Evolutionary conservation across 2,113 vertebrate genomes (phyloP), one percentile per base, ranked within the genome.

Genomic region (Cheilinus undulatus): DNA sequence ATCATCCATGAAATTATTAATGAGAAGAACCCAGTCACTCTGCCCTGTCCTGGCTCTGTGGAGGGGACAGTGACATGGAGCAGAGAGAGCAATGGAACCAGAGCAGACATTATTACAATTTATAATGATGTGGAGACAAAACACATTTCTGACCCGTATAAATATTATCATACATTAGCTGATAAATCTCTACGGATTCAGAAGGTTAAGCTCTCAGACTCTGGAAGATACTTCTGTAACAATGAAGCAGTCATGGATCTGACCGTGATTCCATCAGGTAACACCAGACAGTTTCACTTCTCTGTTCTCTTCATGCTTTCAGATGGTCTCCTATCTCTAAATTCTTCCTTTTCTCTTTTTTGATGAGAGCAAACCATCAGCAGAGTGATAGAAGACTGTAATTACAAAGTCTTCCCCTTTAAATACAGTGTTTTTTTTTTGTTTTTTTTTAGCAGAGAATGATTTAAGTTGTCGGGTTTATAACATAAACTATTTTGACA

Each of bases 121-220:
- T 2, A 0, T 45, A 19, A 8, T 27, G 20, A 30, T 0, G 0
- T 0, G 0, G 3, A 2, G 0, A 28, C 0, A 5, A 8, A 0
- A 78, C 17, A 15, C 68, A 50, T 53, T 5, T 0, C 2, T 0
- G 58, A 74, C 14, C 0, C n/a, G 6, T 0, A 0, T 1, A 64
- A 0, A 2, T 12, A 0, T 19, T 83, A 32, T 17, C 0, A 0
- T 68, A 9, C 34, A 50, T 0, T 0, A 1, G 0, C 1, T 12
- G 48, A 74, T 24, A 0, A 32, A 0, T 1, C 70, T 0, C 49
- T 83, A 23, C 0, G 2, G 8, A 0, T 74, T 6, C 0, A 0
- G 0, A 42, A 0, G 17, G 5, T 7, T 2, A 0, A 0, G 1
- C 0, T 27, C 17, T 77, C 69, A 17, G 73, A 73, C 58, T 10